Base-by-base conservation (phyloP, 2,113 vertebrate species). In the Oncorhynchus gorbuscha region DNA sequence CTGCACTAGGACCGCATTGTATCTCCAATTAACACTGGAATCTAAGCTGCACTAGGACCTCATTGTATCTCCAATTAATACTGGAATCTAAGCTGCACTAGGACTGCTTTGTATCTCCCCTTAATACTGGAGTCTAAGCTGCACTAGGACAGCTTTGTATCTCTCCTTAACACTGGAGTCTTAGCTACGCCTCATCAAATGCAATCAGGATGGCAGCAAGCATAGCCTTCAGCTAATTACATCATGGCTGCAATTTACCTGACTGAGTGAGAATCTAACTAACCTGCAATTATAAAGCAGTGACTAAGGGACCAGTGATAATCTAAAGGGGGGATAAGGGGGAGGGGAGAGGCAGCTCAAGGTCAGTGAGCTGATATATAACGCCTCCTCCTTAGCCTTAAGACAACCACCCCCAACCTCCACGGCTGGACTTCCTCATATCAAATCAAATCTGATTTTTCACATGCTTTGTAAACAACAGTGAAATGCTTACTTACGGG, bases 221-320 rank as follows among this genome's bases (percentile, higher is more conserved):
- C 39, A 45, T 12, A 45, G 9, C 39, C 39, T 45, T 45, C 39
- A 39, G 39, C 4, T 39, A 84, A 81, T 81, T 59, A 67, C 69
- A 1, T 62, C 51, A 61, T 78, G 78, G 75, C 77, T 69, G 18
- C 74, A 81, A 82, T 45, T 11, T 77, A 78, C 72, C 80, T 85
- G 67, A 76, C 72, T 75, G 75, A 81, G 62, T 73, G 84, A 83
- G 45, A 83, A 73, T 84, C 72, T 73, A 83, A 85, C 35, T 82
- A 76, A 81, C 59, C 58, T 76, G 18, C 71, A 73, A 81, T 83
- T 76, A 77, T 5, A 49, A 49, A 65, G 76, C 73, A 76, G 76
- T 81, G 75, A 70, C 71, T 65, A 5, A 76, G 62, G 74, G 76
- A 80, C 70, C 30, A 48, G 65, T 66, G 69, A 6, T 66, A 62